These are phyloP conservation scores for Drosophila asahinai DNA, from an alignment of 1,140 invertebrate genomes.

Conservation along the genomic window DNA sequence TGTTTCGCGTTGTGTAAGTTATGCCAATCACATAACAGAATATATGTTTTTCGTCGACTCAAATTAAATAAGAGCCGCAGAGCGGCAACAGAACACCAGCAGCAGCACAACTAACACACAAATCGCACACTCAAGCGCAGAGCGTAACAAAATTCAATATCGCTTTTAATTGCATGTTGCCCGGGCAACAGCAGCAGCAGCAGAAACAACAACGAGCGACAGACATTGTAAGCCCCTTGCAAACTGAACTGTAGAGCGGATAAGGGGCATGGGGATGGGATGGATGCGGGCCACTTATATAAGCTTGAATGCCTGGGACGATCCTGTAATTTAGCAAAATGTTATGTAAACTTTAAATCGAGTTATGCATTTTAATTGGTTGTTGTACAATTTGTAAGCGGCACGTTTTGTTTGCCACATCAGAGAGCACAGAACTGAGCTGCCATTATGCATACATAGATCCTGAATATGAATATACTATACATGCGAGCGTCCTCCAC, in stretches of 20 bases:
- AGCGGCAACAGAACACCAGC: slow-evolving; percentile 34
- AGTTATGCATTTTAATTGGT: slow-evolving; percentile 83
- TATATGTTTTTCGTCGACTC: slow-evolving; percentile 72
- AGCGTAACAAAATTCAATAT: slow-evolving; percentile 83
- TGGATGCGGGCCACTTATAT: slow-evolving; percentile 72
- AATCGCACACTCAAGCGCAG: slow-evolving; percentile 74
- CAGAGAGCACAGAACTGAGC: slow-evolving; percentile 51
- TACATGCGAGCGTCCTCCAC: slow-evolving; percentile 17
- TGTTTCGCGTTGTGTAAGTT: slow-evolving; percentile 64
- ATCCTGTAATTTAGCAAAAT: slow-evolving; percentile 83
- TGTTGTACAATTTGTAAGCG: slow-evolving; percentile 81
- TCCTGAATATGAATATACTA: slow-evolving; percentile 41
- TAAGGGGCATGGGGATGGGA: slow-evolving; percentile 8
- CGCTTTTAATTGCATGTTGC: slow-evolving; percentile 82
- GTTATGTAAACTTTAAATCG: slow-evolving; percentile 82
- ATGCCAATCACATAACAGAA: slow-evolving; percentile 79
- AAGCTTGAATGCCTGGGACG: slow-evolving; percentile 61
- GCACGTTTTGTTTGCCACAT: slow-evolving; percentile 82
- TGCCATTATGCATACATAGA: slow-evolving; percentile 61
- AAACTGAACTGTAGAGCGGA: slow-evolving; percentile 66
- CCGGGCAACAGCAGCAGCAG: slow-evolving; percentile 65
- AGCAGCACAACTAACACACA: slow-evolving; percentile 51
- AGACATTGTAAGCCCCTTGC: slow-evolving; percentile 80
- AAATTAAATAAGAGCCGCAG: slow-evolving; percentile 78
- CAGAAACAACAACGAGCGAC: slow-evolving; percentile 59